These are phyloP conservation scores for Azorinus chamasolen DNA, from an alignment of 2,888 invertebrate genomes.

Conservation along the genomic window DNA sequence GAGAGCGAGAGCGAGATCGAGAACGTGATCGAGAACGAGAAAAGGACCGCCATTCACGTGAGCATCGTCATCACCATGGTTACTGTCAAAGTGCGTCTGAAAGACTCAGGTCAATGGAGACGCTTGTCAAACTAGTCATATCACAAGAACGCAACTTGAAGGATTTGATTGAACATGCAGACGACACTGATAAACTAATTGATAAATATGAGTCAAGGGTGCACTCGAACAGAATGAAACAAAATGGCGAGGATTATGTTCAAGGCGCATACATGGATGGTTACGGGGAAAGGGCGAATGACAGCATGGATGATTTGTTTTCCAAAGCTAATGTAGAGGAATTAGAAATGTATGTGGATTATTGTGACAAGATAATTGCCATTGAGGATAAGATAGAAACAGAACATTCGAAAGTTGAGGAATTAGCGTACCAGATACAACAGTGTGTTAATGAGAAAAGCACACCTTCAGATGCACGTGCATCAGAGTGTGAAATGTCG, in stretches of 20 bases:
- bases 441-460: conserved; percentile 56
- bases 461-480: conserved; percentile 17
- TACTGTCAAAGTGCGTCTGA: conserved; percentile 66
- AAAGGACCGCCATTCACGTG: conserved; percentile 46
- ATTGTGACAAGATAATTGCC: conserved; percentile 91
- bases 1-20: conserved; percentile 67
- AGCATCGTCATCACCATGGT: conserved; percentile 49
- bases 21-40: conserved; percentile 62
- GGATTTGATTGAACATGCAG: conserved; percentile 86
- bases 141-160: conserved; percentile 89
- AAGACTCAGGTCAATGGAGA: conserved; percentile 73
- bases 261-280: conserved; percentile 77
- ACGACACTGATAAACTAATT: conserved; percentile 92
- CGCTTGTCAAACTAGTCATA: conserved; percentile 88
- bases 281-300: conserved; percentile 67
- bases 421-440: conserved; percentile 89
- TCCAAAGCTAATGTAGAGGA: conserved; percentile 89
- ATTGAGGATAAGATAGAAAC: conserved; percentile 91
- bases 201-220: conserved; percentile 88
- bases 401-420: conserved; percentile 91
- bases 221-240: conserved; percentile 67
- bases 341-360: conserved; percentile 90
- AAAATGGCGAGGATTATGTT: conserved; percentile 77
- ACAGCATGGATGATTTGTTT: conserved; percentile 87
- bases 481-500: conserved; percentile 54